These are phyloP conservation scores for Cervus canadensis DNA, from an alignment of 2,113 vertebrate genomes.

Conservation along the genomic window DNA sequence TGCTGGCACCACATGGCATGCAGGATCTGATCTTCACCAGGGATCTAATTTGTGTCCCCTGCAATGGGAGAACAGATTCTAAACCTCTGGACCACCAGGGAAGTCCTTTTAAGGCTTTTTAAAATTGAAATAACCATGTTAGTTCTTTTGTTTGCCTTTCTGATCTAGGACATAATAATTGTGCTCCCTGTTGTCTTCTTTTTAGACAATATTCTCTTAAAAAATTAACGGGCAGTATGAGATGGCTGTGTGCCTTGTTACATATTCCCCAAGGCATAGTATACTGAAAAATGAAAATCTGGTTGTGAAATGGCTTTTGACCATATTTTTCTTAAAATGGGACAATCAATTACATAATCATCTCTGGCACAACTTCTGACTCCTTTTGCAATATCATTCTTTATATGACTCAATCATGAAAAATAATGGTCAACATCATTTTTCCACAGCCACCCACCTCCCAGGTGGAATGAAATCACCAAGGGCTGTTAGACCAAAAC, in stretches of 20 bases:
- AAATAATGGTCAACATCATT: not conserved
- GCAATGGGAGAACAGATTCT: not conserved
- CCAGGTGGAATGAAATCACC: not conserved
- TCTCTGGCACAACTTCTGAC: not conserved
- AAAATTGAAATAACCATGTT: not conserved
- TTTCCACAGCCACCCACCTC: not conserved
- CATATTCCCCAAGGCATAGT: not conserved
- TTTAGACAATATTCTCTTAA: not conserved
- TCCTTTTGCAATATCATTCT: not conserved
- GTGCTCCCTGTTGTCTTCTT: not conserved
- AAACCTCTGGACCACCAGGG: not conserved
- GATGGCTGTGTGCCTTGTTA: not conserved
- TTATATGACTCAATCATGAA: not conserved
- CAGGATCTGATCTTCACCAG: not conserved
- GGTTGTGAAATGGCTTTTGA: not conserved
- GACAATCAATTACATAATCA: not conserved
- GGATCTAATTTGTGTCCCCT: not conserved
- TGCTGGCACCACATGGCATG: not conserved
- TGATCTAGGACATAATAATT: not conserved
- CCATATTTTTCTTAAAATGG: conserved; percentile 10
- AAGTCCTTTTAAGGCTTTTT: not conserved
- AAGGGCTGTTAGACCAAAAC: not conserved
- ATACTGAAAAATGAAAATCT: not conserved
- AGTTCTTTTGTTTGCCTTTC: not conserved
- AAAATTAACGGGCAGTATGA: not conserved